A percentile compares a stretch with the other conserved stretches of the same genome.
phyloP scores from a whole-genome alignment of 2,888 invertebrate genomes.

The Apodemia duryi region DNA sequence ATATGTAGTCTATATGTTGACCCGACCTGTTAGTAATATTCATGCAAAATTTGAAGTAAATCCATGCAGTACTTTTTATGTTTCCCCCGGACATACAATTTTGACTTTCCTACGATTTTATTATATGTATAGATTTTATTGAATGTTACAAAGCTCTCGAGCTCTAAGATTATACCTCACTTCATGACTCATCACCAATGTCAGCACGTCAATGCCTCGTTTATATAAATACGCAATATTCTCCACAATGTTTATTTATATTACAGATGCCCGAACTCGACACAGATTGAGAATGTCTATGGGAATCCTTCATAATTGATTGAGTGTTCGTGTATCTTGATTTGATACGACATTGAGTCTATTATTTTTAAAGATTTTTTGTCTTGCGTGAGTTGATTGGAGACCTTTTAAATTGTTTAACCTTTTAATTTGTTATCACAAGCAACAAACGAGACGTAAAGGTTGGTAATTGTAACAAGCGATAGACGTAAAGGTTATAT shows the following conservation, averaged over 20 bases:
- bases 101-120: too few relatives aligned
- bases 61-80: too few relatives aligned
- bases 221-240: slow-evolving; percentile 56
- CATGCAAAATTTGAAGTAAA: too few relatives aligned
- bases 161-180: neutral
- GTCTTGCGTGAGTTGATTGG: neutral
- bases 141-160: neutral
- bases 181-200: slow-evolving; percentile 60
- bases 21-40: too few relatives aligned
- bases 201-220: slow-evolving; percentile 59
- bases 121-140: too few relatives aligned
- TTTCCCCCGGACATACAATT: too few relatives aligned
- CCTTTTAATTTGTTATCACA: too few relatives aligned
- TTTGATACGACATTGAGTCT: slow-evolving; percentile 38
- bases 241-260: slow-evolving; percentile 55
- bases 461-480: too few relatives aligned
- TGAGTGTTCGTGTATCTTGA: slow-evolving; percentile 38
- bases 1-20: too few relatives aligned
- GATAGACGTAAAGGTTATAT: too few relatives aligned
- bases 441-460: too few relatives aligned
- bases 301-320: slow-evolving; percentile 47
- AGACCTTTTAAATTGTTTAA: neutral
- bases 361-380: neutral
- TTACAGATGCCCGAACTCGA: slow-evolving; percentile 40
- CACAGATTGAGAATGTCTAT: slow-evolving; percentile 41